phyloP scores from a whole-genome alignment of 2,888 invertebrate species.

The Mythimna impura region DNA sequence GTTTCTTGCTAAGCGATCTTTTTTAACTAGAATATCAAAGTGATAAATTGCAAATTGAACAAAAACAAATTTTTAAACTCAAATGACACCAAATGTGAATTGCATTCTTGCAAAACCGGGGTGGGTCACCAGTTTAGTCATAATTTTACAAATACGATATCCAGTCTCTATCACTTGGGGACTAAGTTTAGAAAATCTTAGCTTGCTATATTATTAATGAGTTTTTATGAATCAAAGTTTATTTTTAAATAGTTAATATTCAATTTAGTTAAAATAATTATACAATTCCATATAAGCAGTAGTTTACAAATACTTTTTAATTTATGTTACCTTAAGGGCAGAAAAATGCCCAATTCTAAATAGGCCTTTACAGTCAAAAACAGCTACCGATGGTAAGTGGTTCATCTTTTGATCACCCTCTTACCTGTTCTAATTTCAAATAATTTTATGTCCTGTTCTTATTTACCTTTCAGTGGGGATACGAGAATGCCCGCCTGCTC shows the following conservation, averaged over 20 bases:
- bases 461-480: conserved; percentile 1
- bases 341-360: background rate
- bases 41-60: too few species aligned
- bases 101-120: too few species aligned
- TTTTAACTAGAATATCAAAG: too few species aligned
- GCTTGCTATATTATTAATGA: too few species aligned
- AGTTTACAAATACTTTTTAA: background rate
- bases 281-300: background rate
- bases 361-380: background rate
- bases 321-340: background rate
- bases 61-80: too few species aligned
- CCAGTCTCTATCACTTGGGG: background rate
- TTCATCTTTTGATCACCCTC: background rate
- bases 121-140: too few species aligned
- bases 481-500: conserved; percentile 33
- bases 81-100: too few species aligned
- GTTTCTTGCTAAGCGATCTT: too few species aligned
- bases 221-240: too few species aligned
- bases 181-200: too few species aligned
- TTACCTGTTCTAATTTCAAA: conserved; percentile 14
- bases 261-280: too few species aligned
- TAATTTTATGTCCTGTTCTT: background rate
- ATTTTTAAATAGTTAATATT: too few species aligned
- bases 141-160: background rate
- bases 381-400: background rate